A percentile compares a stretch with the other conserved stretches of the same genome.
These are phyloP conservation scores for Malaclemys terrapin DNA, from an alignment of 2,113 vertebrate species.

Conservation along the genomic window DNA sequence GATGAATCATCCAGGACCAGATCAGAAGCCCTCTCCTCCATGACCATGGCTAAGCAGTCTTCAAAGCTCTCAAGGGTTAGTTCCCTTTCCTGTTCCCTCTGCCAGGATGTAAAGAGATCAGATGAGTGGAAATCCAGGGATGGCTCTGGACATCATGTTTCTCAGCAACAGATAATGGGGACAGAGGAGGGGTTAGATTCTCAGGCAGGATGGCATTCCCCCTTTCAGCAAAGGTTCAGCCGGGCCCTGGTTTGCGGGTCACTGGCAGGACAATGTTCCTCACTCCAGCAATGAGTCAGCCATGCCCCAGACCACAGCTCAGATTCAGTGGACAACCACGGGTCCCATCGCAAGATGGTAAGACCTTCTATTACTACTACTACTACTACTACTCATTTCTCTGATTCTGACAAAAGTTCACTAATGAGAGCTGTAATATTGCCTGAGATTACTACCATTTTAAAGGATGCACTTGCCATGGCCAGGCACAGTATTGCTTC, in stretches of 20 bases:
- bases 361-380: constrained; percentile 42
- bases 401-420: constrained; percentile 56
- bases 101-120: constrained; percentile 37
- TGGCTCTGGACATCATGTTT: constrained; percentile 62
- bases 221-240: constrained; percentile 45
- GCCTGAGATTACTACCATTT: constrained; percentile 62
- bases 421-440: constrained; percentile 62
- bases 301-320: constrained; percentile 60
- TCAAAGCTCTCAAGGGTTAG: constrained; percentile 57
- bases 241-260: not conserved
- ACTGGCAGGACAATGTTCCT: constrained; percentile 51
- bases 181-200: constrained; percentile 65
- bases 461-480: constrained; percentile 62
- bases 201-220: constrained; percentile 65
- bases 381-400: constrained; percentile 34
- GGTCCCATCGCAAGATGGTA: constrained; percentile 55
- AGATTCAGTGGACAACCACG: constrained; percentile 67
- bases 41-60: constrained; percentile 68
- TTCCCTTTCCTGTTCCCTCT: constrained; percentile 65
- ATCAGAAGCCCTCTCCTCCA: constrained; percentile 65
- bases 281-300: constrained; percentile 46
- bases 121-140: constrained; percentile 57
- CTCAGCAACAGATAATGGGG: constrained; percentile 44
- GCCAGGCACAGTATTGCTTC: constrained; percentile 44
- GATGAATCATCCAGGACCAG: constrained; percentile 62